A percentile compares a stretch with the other conserved stretches of the same genome.
Conservation (phyloP, 2,888 invertebrate species). For the Eucera pruinosa region DNA sequence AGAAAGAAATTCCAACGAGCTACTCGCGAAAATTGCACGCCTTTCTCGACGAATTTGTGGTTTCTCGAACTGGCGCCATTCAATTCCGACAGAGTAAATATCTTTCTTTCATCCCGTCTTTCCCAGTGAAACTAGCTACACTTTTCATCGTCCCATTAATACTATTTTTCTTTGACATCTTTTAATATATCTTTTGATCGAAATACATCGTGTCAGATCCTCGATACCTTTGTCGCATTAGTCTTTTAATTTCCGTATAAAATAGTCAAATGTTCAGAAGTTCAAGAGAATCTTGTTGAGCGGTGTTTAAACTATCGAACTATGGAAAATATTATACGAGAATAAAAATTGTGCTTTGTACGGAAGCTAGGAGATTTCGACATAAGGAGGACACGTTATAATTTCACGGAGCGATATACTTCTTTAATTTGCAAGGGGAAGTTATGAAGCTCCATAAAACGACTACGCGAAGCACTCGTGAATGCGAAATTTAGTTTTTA, state of each 20-base stretch:
- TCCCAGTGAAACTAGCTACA: neutral
- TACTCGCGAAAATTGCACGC: conserved; percentile 49
- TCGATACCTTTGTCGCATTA: neutral
- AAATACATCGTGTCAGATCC: neutral
- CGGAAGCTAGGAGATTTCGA: neutral
- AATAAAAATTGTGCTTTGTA: neutral
- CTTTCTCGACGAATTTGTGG: conserved; percentile 20
- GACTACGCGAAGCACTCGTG: neutral
- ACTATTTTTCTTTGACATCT: too few species aligned
- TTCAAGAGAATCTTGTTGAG: conserved; percentile 1
- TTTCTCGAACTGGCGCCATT: neutral
- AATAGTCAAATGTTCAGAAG: neutral
- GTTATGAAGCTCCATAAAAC: conserved; percentile 1
- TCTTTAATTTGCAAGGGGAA: neutral
- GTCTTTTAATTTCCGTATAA: neutral
- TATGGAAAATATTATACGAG: neutral
- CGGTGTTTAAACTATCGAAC: neutral
- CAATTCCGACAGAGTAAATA: conserved; percentile 5
- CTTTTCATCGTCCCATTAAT: neutral
- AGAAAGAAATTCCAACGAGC: conserved; percentile 48
- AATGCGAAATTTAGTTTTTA: conserved; percentile 16
- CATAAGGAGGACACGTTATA: neutral
- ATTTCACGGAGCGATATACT: neutral
- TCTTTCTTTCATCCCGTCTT: neutral
- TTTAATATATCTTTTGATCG: too few species aligned